phyloP scores from a whole-genome alignment of 1,140 invertebrate genomes.

The Drosophila lacertosa region DNA sequence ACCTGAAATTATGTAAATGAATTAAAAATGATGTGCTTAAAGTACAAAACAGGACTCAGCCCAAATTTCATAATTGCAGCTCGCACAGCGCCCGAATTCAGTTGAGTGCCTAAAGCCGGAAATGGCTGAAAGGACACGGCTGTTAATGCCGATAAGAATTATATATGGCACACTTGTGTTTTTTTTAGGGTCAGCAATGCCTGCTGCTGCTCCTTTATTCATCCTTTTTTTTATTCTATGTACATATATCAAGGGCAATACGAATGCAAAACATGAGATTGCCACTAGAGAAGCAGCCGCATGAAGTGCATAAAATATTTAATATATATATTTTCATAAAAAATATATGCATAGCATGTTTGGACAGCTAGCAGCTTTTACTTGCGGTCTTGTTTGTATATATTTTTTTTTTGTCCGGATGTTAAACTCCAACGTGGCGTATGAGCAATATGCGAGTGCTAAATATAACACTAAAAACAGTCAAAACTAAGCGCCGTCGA shows the following conservation, averaged over 20 bases:
- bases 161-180: conserved; percentile 5
- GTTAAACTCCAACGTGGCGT: conserved; percentile 10
- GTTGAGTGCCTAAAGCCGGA: neutral
- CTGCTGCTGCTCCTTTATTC: neutral
- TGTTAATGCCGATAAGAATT: conserved; percentile 8
- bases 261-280: conserved; percentile 50
- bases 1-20: too few relatives aligned
- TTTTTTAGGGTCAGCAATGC: conserved; percentile 1
- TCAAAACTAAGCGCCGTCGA: neutral
- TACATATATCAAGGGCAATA: conserved; percentile 12
- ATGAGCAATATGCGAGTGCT: conserved; percentile 16
- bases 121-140: neutral
- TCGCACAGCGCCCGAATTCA: neutral
- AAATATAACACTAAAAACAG: neutral
- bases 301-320: conserved; percentile 48
- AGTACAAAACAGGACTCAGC: too few relatives aligned
- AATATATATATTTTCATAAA: conserved; percentile 26
- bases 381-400: too few relatives aligned
- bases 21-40: too few relatives aligned
- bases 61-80: neutral
- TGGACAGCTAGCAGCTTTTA: conserved; percentile 1
- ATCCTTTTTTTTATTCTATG: neutral
- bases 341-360: conserved; percentile 20
- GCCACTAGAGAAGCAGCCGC: conserved; percentile 25
- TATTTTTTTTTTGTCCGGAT: conserved; percentile 8